Evolutionary conservation across 2,888 invertebrate species (phyloP).

Genomic region (Hermaeophaga mercurialis): DNA sequence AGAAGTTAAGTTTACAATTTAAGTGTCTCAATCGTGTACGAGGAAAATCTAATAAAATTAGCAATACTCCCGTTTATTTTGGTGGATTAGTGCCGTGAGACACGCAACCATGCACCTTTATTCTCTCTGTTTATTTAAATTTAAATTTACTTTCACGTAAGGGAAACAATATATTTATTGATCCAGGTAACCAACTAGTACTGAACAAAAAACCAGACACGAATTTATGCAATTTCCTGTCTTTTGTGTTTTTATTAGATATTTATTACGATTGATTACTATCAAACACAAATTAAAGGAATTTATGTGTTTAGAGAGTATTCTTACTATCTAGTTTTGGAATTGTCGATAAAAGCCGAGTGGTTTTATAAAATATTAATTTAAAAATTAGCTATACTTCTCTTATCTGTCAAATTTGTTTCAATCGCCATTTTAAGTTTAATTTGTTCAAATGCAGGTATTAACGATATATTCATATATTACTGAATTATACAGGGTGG

Average conservation of each 20-base stretch:
- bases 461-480: too few relatives aligned
- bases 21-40: conserved; percentile 43
- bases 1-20: conserved; percentile 41
- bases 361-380: too few relatives aligned
- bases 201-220: conserved; percentile 16
- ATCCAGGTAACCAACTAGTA: conserved; percentile 18
- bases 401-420: too few relatives aligned
- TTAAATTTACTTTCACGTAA: conserved; percentile 37
- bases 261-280: conserved; percentile 8
- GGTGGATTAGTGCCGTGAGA: conserved; percentile 34
- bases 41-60: conserved; percentile 46
- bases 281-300: background rate
- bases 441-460: too few relatives aligned
- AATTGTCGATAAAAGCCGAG: too few relatives aligned
- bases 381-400: too few relatives aligned
- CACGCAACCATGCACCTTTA: too few relatives aligned
- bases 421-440: too few relatives aligned
- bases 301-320: too few relatives aligned
- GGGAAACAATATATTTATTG: conserved; percentile 31
- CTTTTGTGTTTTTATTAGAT: conserved; percentile 21
- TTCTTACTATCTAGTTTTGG: too few relatives aligned
- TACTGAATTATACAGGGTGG: too few relatives aligned
- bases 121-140: conserved; percentile 43
- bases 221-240: conserved; percentile 19
- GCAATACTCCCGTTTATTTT: conserved; percentile 40